Percentiles rank a stretch among this genome's conserved stretches.
Conservation (phyloP, 2,113 vertebrate genomes). For the Periophthalmus modestus region DNA sequence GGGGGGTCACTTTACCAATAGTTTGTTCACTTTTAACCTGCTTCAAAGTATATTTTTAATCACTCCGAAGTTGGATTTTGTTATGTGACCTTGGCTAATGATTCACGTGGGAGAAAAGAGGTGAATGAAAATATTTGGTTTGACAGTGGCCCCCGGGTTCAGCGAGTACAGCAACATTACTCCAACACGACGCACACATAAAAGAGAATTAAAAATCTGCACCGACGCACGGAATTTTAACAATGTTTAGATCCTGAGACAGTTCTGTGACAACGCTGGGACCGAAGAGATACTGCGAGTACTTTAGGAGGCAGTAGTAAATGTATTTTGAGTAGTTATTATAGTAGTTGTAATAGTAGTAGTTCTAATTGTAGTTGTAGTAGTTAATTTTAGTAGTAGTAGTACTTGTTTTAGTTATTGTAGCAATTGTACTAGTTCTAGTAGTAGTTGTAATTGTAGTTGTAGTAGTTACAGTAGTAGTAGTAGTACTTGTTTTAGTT, state of each 20-base stretch:
- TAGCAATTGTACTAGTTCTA: too few species aligned
- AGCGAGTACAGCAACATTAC: neutral
- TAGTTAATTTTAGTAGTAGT: too few species aligned
- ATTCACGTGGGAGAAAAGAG: slow-evolving; percentile 12
- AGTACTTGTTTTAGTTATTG: too few species aligned
- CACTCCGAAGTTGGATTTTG: neutral
- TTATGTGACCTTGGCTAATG: slow-evolving; percentile 2
- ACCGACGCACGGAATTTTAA: neutral
- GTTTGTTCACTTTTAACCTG: neutral
- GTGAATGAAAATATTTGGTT: neutral
- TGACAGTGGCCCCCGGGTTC: neutral
- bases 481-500: too few species aligned
- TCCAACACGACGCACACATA: neutral
- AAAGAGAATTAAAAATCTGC: neutral
- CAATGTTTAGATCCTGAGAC: too few species aligned
- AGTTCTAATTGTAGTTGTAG: too few species aligned
- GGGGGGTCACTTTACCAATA: neutral
- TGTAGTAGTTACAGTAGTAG: too few species aligned
- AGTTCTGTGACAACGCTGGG: neutral
- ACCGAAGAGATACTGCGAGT: too few species aligned
- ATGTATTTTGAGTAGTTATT: too few species aligned
- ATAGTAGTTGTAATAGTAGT: too few species aligned
- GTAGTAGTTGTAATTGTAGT: too few species aligned
- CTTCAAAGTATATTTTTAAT: slow-evolving; percentile 1
- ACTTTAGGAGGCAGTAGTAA: too few species aligned